Evolutionary conservation across 2,888 invertebrate genomes (phyloP).

Genomic region (Dexiosoma caninum): DNA sequence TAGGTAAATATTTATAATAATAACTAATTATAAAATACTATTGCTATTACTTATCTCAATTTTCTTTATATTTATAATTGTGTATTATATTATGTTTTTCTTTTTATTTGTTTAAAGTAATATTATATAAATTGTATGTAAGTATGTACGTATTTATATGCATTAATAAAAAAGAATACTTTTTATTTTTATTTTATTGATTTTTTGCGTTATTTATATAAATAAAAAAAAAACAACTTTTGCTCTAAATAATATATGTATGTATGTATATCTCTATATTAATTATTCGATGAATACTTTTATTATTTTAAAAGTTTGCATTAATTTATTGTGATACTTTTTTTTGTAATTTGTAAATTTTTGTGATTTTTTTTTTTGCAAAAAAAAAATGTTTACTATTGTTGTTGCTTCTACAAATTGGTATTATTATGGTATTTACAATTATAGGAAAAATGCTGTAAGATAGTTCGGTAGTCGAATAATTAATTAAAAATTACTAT

Average conservation of each 20-base stretch:
- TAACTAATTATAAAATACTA: constrained; percentile 56
- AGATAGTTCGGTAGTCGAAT: constrained; percentile 12
- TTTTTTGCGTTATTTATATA: too few species aligned
- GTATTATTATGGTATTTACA: constrained; percentile 53
- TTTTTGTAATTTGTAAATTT: not conserved
- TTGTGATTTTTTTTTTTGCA: not conserved
- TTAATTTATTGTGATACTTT: not conserved
- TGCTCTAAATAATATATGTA: not conserved
- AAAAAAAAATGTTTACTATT: constrained; percentile 6
- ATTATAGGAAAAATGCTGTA: constrained; percentile 44
- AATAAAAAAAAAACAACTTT: constrained; percentile 2
- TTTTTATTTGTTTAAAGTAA: constrained; percentile 5
- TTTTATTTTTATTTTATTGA: not conserved
- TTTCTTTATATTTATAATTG: constrained; percentile 9
- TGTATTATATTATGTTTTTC: constrained; percentile 6
- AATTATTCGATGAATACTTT: constrained; percentile 25
- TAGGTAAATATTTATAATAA: constrained; percentile 35
- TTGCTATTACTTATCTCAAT: constrained; percentile 48
- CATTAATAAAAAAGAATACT: constrained; percentile 5
- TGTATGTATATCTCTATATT: too few species aligned
- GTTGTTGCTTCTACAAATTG: constrained; percentile 5
- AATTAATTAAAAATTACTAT: constrained; percentile 20
- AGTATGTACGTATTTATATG: constrained; percentile 38
- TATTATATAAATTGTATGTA: constrained; percentile 27
- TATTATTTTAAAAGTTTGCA: not conserved